Percentiles rank a stretch among this genome's conserved stretches.
phyloP scores from a whole-genome alignment of 2,113 vertebrate species.

The Equus quagga region DNA sequence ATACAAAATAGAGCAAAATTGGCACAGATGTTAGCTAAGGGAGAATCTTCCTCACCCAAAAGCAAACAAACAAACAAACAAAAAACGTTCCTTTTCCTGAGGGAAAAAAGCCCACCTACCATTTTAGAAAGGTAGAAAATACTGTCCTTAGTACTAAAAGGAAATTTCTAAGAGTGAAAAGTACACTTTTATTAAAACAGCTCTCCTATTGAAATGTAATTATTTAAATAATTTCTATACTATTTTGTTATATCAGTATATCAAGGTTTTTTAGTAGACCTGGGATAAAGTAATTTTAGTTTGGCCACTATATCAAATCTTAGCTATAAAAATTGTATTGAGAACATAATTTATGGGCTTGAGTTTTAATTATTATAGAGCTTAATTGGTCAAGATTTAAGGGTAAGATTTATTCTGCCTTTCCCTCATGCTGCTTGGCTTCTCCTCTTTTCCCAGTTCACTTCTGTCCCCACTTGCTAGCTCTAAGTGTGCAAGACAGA shows the following conservation, averaged over 20 bases:
- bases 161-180: neutral
- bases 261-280: neutral
- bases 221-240: neutral
- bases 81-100: neutral
- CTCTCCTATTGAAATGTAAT: neutral
- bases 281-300: neutral
- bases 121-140: neutral
- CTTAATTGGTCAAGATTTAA: neutral
- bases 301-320: neutral
- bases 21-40: too few species aligned
- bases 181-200: neutral
- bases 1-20: too few species aligned
- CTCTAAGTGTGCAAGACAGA: neutral
- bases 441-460: neutral
- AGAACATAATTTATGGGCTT: neutral
- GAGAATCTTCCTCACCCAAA: too few species aligned
- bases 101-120: neutral
- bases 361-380: neutral
- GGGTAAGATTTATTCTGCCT: neutral
- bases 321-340: neutral
- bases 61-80: neutral
- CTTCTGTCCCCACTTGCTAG: neutral
- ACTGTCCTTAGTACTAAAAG: neutral
- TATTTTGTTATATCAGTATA: neutral
- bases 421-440: neutral